Evolutionary conservation across 2,113 vertebrate species (phyloP), one percentile per base, ranked within the genome.

Genomic region (Hemiscyllium ocellatum): DNA sequence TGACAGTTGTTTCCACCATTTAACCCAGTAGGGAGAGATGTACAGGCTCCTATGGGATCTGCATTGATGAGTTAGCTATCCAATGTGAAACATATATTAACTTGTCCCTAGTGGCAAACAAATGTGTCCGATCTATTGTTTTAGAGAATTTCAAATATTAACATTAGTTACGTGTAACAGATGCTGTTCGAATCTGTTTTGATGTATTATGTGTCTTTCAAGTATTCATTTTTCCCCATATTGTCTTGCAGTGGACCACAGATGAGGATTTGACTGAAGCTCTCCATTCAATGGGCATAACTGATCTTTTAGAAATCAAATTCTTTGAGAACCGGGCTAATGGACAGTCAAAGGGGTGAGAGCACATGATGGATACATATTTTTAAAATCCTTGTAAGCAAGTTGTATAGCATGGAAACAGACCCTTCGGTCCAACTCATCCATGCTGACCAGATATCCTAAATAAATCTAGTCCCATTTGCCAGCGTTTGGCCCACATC

Each of bases 271-370:
- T 99, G 97, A 99, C 99, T 94, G 99, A 99, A 97, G 99, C 99
- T 95, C 99, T 99, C 96, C 98, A 98, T 96, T 99, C 98, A 68
- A 97, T 99, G 96, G 99, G 99, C 96, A 99, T 99, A 96, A 98
- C 98, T 97, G 99, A 99, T 97, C 98, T 99, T 97, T 97, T 99
- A 96, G 99, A 99, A 97, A 99, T 99, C 96, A 99, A 99, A 96
- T 99, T 99, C 97, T 99, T 99, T 98, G 99, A 99, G 97, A 99
- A 99, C 97, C 97, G 99, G 96, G 99, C 99, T 97, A 99, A 99
- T 97, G 99, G 99, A 96, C 99, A 99, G 96, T 99, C 99, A 72
- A 99, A 99, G 97, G 99, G 99, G 99, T 99, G 97, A 98, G 93
- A 95, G 98, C 96, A 96, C 24, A 42, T 65, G 47, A 78, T 76